Evolutionary conservation across 2,797 vertebrate species (phyloP).

Genomic region (Helostoma temminkii): DNA sequence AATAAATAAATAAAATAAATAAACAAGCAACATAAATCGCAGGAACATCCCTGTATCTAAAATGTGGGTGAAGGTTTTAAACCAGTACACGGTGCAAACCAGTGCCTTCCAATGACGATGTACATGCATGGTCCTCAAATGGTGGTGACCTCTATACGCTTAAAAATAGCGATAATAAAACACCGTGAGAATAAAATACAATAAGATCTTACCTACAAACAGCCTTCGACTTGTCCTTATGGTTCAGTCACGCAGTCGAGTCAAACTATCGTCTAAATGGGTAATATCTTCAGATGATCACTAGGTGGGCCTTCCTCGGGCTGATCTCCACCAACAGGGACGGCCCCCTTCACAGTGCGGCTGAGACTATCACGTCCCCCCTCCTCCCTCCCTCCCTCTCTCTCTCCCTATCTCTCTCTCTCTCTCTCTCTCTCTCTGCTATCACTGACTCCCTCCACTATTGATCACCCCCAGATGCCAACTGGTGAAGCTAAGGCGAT

Average conservation of each 20-base stretch:
- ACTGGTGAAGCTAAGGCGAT: constrained; percentile 17
- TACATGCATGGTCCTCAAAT: constrained; percentile 41
- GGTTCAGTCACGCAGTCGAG: constrained; percentile 64
- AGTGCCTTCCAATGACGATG: constrained; percentile 43
- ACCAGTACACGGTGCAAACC: constrained; percentile 19
- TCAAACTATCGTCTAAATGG: constrained; percentile 73
- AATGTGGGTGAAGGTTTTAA: not conserved
- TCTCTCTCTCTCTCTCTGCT: not conserved
- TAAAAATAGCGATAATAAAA: not conserved
- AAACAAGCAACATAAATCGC: not conserved
- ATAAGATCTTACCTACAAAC: constrained; percentile 76
- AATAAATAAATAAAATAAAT: too few relatives aligned
- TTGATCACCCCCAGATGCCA: constrained; percentile 61
- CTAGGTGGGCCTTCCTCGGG: constrained; percentile 83
- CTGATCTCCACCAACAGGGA: constrained; percentile 83
- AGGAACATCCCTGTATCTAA: not conserved
- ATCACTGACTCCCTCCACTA: constrained; percentile 35
- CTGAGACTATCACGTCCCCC: constrained; percentile 73
- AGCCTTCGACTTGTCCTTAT: constrained; percentile 73
- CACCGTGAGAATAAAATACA: not conserved
- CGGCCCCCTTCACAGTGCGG: constrained; percentile 74
- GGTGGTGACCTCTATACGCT: constrained; percentile 58
- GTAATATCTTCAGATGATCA: constrained; percentile 78
- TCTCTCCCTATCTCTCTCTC: not conserved
- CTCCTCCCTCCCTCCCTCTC: constrained; percentile 11